A percentile compares a stretch with the other conserved stretches of the same genome.
phyloP scores from a whole-genome alignment of 2,888 invertebrate species.

The Coenonympha glycerion region DNA sequence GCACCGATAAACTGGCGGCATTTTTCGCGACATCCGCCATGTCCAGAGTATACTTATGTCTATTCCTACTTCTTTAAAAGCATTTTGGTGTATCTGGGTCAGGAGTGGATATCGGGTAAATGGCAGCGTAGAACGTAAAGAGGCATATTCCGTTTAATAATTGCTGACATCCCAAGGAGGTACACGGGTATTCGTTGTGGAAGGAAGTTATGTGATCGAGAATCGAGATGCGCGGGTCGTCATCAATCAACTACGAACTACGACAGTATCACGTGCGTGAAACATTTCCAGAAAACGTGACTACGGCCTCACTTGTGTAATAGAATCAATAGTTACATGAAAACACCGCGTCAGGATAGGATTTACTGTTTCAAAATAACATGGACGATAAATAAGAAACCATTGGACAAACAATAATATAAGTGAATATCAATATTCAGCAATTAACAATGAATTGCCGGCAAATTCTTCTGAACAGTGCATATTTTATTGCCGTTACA shows the following conservation, averaged over 20 bases:
- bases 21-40: too few species aligned
- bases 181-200: conserved; percentile 9
- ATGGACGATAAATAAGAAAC: too few species aligned
- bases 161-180: conserved; percentile 19
- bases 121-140: conserved; percentile 14
- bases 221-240: conserved; percentile 46
- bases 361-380: not conserved
- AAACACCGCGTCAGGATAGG: not conserved
- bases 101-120: conserved; percentile 6
- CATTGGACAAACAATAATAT: too few species aligned
- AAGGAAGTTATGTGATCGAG: conserved; percentile 20
- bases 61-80: conserved; percentile 7
- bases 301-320: not conserved
- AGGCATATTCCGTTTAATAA: conserved; percentile 20
- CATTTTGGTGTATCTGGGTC: conserved; percentile 19
- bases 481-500: too few species aligned
- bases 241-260: conserved; percentile 60
- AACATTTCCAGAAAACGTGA: conserved; percentile 23
- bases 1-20: too few species aligned
- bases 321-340: not conserved
- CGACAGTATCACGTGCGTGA: conserved; percentile 43
- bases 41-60: conserved; percentile 8
- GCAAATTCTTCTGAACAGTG: too few species aligned
- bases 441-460: too few species aligned
- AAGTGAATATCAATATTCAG: too few species aligned